Base-by-base conservation (phyloP, 2,797 vertebrate genomes). In the Cheirogaleus major region DNA sequence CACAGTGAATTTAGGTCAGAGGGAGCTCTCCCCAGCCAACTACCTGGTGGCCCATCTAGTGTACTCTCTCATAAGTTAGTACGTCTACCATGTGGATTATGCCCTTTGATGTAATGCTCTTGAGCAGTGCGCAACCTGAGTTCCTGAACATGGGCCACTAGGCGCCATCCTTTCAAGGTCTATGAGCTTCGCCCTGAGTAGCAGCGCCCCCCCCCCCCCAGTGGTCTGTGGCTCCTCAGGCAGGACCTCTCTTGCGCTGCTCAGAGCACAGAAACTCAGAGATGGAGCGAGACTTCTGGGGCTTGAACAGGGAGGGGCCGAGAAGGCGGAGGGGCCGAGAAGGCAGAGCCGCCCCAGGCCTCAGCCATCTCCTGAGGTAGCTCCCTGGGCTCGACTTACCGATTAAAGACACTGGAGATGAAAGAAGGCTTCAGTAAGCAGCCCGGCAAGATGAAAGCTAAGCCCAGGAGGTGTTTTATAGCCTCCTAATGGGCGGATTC, bases 401-500 rank as follows among this genome's bases (percentile, higher is more conserved):
- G 95, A 97, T 97, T 97, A 97, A 81, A 97, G 89, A 17, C 48
- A 27, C 38, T n/a, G 0, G n/a, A 96, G 97, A 96, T 97, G 91
- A 98, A 96, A 96, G 92, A 43, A 52, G 69, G 45, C 95, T 95
- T 87, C 17, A 0, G 73, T 11, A 43, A 95, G 92, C 92, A 91
- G 87, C 73, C 30, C 3, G 45, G 43, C 23, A 30, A 95, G 93
- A 98, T 86, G 95, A 96, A 97, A 98, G 96, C 38, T 55, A 48
- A 85, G 75, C 48, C 55, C 84, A 41, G 45, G 89, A 32, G 18
- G 30, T 91, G 63, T 81, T 95, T 96, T 41, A 89, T 1, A 3
- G 90, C 50, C 67, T 88, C 52, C 50, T 70, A 4, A 50, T 18
- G 82, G 63, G 86, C 82, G 35, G 78, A 9, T 57, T 52, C 63